Evolutionary conservation across 2,797 vertebrate species (phyloP), one percentile per base, ranked within the genome.

Genomic region (Oryzias dopingdopingensis): DNA sequence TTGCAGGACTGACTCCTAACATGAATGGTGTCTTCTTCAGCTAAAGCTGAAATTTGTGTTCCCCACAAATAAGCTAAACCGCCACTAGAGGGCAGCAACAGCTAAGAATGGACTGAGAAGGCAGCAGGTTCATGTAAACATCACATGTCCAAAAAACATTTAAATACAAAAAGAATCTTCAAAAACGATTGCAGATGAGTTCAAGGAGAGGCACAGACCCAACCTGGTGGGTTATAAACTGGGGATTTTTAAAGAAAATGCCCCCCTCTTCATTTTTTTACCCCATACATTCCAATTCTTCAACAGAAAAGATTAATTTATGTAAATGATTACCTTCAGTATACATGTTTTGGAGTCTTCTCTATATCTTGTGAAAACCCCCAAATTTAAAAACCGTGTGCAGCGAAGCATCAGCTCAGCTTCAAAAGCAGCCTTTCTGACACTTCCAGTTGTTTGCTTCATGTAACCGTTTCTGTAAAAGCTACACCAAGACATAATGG

Each of bases 71-170:
- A 37, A 43, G 23, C 46, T 32, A 29, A 45, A 52, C 22, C 24
- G 16, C 74, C 84, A 75, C 69, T 48, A 60, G 80, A 47, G 49
- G 77, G 80, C 65, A 29, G 4, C 49, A n/a, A 12, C 18, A 18
- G 60, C 17, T 51, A 52, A 52, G 42, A 22, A 48, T 15, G 10
- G 45, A 8, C 7, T 4, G 15, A 49, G 22, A 74, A 73, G 80
- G 74, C 75, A 83, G 75, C 68, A 58, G 64, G 26, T 65, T 69
- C 46, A 48, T 75, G 78, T 83, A 86, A 82, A 85, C 78, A 53
- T 56, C 45, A 54, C 51, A 14, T 46, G 26, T 47, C 59, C 45
- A 16, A 47, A 8, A 48, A 5, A 56, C 20, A 41, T 32, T 14
- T 47, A 56, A 32, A 61, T 13, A 52, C 13, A 43, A 16, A 49